phyloP scores from a whole-genome alignment of 2,113 vertebrate genomes.

The Lathamus discolor region DNA sequence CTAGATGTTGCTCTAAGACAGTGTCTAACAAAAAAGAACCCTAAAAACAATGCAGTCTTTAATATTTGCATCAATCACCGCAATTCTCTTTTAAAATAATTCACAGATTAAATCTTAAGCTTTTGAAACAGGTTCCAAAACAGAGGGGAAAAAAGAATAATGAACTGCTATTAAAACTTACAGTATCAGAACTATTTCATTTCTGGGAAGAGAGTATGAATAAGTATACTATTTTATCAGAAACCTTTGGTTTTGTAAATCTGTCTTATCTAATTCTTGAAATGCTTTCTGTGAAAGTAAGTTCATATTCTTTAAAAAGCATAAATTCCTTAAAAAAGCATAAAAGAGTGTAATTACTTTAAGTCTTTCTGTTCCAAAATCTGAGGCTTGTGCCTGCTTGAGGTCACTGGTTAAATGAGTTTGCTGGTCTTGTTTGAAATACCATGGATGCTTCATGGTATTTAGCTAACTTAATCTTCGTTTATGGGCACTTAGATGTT shows the following conservation, averaged over 20 bases:
- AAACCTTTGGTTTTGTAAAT: background rate
- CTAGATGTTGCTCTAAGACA: conserved; percentile 83
- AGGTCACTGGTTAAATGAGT: background rate
- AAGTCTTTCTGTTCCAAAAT: background rate
- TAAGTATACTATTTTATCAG: background rate
- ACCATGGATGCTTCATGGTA: background rate
- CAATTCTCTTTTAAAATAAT: conserved; percentile 55
- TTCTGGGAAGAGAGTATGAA: background rate
- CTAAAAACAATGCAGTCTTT: background rate
- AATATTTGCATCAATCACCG: conserved; percentile 52
- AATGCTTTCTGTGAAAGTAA: background rate
- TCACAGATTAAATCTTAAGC: conserved; percentile 61
- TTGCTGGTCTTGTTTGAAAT: background rate
- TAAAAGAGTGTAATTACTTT: background rate
- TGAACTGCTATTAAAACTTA: conserved; percentile 55
- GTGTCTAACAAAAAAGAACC: background rate
- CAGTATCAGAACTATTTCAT: background rate
- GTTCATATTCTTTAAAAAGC: background rate
- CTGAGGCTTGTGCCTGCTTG: background rate
- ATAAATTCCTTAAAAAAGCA: background rate
- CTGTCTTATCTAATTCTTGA: conserved; percentile 9
- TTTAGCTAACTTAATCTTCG: background rate
- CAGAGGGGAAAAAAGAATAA: background rate
- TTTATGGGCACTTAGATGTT: background rate
- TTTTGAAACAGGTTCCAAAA: conserved; percentile 52